Conservation (phyloP, 2,113 vertebrate species). For the Typhlomys cinereus region DNA sequence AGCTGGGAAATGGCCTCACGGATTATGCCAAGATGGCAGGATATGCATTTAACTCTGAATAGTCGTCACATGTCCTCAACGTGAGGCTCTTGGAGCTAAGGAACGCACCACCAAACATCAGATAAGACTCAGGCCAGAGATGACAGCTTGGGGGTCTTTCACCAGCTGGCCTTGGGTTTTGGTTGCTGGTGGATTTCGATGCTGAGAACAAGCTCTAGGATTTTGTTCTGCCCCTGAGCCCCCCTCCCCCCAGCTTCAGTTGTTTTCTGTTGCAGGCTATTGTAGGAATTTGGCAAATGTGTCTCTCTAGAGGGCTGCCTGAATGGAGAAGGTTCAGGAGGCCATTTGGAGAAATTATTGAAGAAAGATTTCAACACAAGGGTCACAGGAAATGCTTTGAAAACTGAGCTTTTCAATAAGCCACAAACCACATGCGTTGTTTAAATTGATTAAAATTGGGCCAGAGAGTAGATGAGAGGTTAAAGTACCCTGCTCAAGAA, state of each 20-base stretch:
- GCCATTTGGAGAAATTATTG: not conserved
- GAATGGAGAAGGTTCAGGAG: not conserved
- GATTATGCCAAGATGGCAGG: not conserved
- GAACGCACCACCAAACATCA: not conserved
- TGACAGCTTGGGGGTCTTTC: not conserved
- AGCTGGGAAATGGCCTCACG: not conserved
- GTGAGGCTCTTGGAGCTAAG: not conserved
- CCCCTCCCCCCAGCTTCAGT: not conserved
- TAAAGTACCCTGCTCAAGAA: too few relatives aligned
- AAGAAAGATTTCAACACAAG: constrained; percentile 1
- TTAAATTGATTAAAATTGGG: constrained; percentile 2
- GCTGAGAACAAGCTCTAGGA: not conserved
- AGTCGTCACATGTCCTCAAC: not conserved
- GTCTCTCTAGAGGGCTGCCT: not conserved
- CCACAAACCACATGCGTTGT: not conserved
- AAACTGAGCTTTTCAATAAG: not conserved
- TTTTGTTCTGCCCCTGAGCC: not conserved
- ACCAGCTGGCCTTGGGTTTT: not conserved
- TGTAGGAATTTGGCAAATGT: not conserved
- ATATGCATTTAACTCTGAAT: not conserved
- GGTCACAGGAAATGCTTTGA: not conserved
- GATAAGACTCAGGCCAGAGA: not conserved
- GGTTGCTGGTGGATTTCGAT: not conserved
- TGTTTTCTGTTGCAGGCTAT: not conserved
- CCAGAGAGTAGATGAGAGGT: too few relatives aligned